phyloP scores from a whole-genome alignment of 1,140 invertebrate genomes.

The Polypedilum vanderplanki region DNA sequence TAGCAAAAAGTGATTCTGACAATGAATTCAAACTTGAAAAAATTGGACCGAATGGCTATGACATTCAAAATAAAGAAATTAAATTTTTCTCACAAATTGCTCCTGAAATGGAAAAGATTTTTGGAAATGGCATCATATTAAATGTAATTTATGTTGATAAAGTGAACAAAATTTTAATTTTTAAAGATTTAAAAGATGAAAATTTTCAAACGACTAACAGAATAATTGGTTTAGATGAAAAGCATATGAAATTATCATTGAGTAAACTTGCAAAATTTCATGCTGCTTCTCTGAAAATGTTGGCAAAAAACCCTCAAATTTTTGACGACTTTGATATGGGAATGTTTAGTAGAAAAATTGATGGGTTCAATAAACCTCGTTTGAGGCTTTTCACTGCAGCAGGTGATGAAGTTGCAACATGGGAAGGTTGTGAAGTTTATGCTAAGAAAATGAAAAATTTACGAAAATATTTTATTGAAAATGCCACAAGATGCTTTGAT shows the following conservation, averaged over 20 bases:
- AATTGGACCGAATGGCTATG: not conserved
- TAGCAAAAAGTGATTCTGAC: not conserved
- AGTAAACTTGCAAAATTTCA: slow-evolving; percentile 50
- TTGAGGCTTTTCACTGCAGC: not conserved
- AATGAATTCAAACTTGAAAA: not conserved
- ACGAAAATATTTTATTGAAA: slow-evolving; percentile 37
- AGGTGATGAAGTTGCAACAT: slow-evolving; percentile 32
- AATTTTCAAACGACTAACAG: slow-evolving; percentile 45
- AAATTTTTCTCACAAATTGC: not conserved
- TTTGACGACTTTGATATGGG: not conserved
- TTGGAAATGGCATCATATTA: not conserved
- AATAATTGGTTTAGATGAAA: slow-evolving; percentile 46
- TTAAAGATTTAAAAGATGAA: slow-evolving; percentile 33
- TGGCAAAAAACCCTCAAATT: slow-evolving; percentile 31
- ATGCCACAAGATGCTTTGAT: slow-evolving; percentile 37
- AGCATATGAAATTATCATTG: slow-evolving; percentile 46
- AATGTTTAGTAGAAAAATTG: not conserved
- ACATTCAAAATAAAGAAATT: not conserved
- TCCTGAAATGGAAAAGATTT: not conserved
- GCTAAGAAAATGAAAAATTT: slow-evolving; percentile 37
- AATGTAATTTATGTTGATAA: not conserved
- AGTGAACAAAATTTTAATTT: slow-evolving; percentile 29
- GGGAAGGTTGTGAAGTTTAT: slow-evolving; percentile 36
- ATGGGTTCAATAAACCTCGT: not conserved
- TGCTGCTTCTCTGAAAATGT: slow-evolving; percentile 44